Percentiles rank a stretch among this genome's conserved stretches.
Conservation (phyloP, 2,888 invertebrate species). For the Dasypogon diadema region DNA sequence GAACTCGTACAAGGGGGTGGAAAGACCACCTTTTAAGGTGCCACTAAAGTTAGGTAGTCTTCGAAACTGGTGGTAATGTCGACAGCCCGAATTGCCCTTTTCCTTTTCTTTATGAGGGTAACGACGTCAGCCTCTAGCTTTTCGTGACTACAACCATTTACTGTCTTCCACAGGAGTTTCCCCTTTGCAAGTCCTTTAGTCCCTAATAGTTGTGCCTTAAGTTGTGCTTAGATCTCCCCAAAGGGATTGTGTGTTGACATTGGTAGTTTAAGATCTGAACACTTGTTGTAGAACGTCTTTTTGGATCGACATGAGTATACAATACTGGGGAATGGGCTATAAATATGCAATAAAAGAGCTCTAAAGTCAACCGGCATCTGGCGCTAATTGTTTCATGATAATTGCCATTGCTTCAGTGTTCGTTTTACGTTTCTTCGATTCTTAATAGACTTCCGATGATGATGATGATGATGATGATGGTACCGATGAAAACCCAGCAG, state of each 20-base stretch:
- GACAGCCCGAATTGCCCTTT: conserved; percentile 16
- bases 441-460: not conserved
- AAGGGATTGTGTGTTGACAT: conserved; percentile 43
- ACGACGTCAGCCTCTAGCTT: not conserved
- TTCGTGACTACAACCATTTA: conserved; percentile 39
- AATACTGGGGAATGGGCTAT: not conserved
- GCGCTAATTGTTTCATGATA: conserved; percentile 43
- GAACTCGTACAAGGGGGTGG: not conserved
- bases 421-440: conserved; percentile 22
- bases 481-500: not conserved
- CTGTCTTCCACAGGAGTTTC: conserved; percentile 14
- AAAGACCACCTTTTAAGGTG: too few species aligned
- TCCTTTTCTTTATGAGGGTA: conserved; percentile 17
- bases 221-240: not conserved
- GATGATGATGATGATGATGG: not conserved
- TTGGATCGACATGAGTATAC: not conserved
- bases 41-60: too few species aligned
- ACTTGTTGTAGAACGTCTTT: conserved; percentile 23
- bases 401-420: conserved; percentile 28
- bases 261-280: conserved; percentile 20
- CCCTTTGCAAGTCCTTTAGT: conserved; percentile 22
- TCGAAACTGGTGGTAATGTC: conserved; percentile 10
- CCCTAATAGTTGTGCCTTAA: not conserved
- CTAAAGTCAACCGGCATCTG: conserved; percentile 25
- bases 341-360: conserved; percentile 36